Percentiles rank a stretch among this genome's conserved stretches.
phyloP scores from a whole-genome alignment of 2,797 vertebrate genomes.

The Danio jaintianensis region DNA sequence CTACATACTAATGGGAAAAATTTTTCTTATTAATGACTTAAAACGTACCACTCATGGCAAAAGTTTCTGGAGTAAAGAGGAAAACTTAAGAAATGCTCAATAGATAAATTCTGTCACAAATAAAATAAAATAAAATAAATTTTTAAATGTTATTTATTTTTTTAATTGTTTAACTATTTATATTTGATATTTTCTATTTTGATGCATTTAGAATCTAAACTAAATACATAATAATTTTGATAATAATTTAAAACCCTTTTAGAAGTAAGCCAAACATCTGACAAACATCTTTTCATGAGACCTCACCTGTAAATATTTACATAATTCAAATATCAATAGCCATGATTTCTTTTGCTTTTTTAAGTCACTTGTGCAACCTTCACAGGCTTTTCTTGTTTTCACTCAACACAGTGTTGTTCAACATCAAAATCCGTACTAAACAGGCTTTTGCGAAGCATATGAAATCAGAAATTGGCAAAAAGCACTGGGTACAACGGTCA shows the following conservation, averaged over 20 bases:
- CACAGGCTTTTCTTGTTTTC: conserved; percentile 3
- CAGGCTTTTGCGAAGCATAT: conserved; percentile 71
- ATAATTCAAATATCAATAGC: background rate
- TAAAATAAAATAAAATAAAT: no score
- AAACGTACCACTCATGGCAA: no score
- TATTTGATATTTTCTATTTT: background rate
- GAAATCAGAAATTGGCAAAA: conserved; percentile 74
- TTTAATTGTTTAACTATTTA: background rate
- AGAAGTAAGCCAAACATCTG: background rate
- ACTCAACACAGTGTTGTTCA: background rate
- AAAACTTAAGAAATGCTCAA: no score
- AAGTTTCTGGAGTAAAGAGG: no score
- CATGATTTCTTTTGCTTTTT: conserved; percentile 3
- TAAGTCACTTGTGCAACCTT: background rate
- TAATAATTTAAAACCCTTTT: background rate
- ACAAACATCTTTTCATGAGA: background rate
- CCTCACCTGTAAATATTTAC: conserved; percentile 3
- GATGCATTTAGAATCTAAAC: background rate
- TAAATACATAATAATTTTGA: background rate
- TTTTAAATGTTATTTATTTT: no score
- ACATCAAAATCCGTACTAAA: conserved; percentile 48
- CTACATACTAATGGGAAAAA: no score
- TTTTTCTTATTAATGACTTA: no score
- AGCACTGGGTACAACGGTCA: background rate
- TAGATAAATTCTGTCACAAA: no score